A percentile compares a stretch with the other conserved stretches of the same genome.
Conservation (phyloP, 2,113 vertebrate species). For the Heptranchias perlo region DNA sequence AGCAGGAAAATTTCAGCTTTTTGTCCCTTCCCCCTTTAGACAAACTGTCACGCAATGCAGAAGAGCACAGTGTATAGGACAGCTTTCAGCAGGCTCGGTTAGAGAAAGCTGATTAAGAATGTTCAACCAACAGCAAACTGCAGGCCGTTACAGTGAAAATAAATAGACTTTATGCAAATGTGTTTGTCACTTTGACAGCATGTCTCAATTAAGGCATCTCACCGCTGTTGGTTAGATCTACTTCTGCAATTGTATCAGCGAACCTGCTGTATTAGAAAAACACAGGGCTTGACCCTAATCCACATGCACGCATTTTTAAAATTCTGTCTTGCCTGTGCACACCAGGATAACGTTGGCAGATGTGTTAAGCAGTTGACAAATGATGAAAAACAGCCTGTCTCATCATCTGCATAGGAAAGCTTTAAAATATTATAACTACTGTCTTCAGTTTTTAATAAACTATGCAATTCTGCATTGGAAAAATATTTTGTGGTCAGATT, state of each 20-base stretch:
- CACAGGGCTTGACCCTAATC: slow-evolving; percentile 65
- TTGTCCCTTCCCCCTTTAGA: slow-evolving; percentile 48
- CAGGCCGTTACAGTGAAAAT: slow-evolving; percentile 70
- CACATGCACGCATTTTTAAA: slow-evolving; percentile 64
- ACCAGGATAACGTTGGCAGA: slow-evolving; percentile 63
- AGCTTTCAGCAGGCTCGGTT: slow-evolving; percentile 69
- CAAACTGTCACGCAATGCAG: slow-evolving; percentile 76
- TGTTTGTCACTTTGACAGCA: slow-evolving; percentile 96
- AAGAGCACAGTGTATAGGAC: slow-evolving; percentile 61
- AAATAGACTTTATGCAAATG: slow-evolving; percentile 94
- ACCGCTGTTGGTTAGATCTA: slow-evolving; percentile 62
- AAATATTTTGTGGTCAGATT: slow-evolving; percentile 25
- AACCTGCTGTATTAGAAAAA: slow-evolving; percentile 72
- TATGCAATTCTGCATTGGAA: not conserved
- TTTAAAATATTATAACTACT: slow-evolving; percentile 37
- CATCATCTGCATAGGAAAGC: slow-evolving; percentile 53
- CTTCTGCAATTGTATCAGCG: slow-evolving; percentile 59
- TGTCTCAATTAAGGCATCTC: slow-evolving; percentile 90
- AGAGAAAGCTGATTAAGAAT: slow-evolving; percentile 85
- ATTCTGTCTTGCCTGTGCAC: slow-evolving; percentile 54
- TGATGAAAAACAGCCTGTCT: slow-evolving; percentile 55
- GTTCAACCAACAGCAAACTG: slow-evolving; percentile 71
- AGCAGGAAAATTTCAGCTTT: slow-evolving; percentile 1
- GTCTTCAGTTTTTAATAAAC: slow-evolving; percentile 28
- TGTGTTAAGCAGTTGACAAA: slow-evolving; percentile 63